Evolutionary conservation across 1,140 invertebrate genomes (phyloP).

Genomic region (Drosophila littoralis): DNA sequence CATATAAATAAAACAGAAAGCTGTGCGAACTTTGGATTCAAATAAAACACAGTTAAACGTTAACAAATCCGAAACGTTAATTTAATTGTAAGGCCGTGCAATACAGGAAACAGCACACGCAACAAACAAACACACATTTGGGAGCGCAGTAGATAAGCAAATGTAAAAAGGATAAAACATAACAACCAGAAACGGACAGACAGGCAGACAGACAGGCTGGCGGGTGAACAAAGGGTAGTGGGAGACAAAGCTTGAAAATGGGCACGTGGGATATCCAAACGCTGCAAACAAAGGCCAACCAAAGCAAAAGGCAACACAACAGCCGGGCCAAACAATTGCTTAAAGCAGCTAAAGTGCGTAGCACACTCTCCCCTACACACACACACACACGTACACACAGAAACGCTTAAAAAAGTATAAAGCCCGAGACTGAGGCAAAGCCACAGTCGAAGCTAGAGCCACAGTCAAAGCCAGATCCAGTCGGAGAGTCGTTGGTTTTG

Average conservation of each 20-base stretch:
- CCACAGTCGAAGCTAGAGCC: constrained; percentile 15
- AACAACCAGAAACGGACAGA: constrained; percentile 28
- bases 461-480: constrained; percentile 9
- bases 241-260: constrained; percentile 20
- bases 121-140: constrained; percentile 16
- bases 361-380: constrained; percentile 9
- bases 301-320: constrained; percentile 40
- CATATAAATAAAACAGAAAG: constrained; percentile 9
- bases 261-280: constrained; percentile 41
- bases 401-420: constrained; percentile 20
- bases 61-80: constrained; percentile 58
- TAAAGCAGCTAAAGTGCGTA: constrained; percentile 63
- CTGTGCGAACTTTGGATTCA: not conserved
- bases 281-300: constrained; percentile 24
- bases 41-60: constrained; percentile 43
- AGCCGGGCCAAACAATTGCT: constrained; percentile 63
- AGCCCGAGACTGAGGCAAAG: constrained; percentile 33
- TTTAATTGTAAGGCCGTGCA: constrained; percentile 45
- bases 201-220: constrained; percentile 1
- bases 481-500: constrained; percentile 20
- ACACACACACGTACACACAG: constrained; percentile 20
- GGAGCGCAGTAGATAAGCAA: constrained; percentile 43
- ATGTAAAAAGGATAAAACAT: constrained; percentile 57
- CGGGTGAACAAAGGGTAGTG: constrained; percentile 4
- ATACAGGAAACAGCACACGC: constrained; percentile 12